Evolutionary conservation across 2,888 invertebrate genomes (phyloP), one percentile per base, ranked within the genome.

Genomic region (Machimus atricapillus): DNA sequence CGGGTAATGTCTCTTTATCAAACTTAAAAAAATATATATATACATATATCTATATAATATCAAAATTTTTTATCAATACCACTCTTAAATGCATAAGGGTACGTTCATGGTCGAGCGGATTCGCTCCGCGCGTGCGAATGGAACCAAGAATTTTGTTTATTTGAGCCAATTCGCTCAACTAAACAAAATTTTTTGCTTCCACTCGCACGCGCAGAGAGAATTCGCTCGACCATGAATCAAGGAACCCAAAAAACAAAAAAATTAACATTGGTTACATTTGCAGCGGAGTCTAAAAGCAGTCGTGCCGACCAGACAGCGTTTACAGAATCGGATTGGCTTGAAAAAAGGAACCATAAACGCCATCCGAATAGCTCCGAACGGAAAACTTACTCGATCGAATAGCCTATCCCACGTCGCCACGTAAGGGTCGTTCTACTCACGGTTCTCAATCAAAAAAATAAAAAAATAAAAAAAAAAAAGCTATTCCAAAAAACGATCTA

Each of bases 271-370:
- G 88, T 89, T 88, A 89, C 88, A 88, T 89, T 92, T 93, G 91
- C 92, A 93, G 93, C 92, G 91, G 91, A 93, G 93, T 91, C 90
- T 93, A 90, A 91, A 91, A 89, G 89, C 91, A 85, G 87, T 87
- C 31, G 56, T 89, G 87, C 82, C 88, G 66, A 88, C 89, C 86
- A 89, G 89, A 88, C 89, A 88, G 87, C 89, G 88, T 83, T 88
- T 90, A 89, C 85, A 79, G 88, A 90, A 90, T 89, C 89, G 89
- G 79, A 87, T 89, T 66, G 90, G 90, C 88, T 88, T 90, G 85
- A 90, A 89, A 88, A 90, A 90, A 82, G 91, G 91, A 88, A 89
- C 90, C 86, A 89, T 90, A 81, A 92, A 91, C 90, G 90, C 92
- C 40, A 89, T 92, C 85, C 92, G 92, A 83, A 89, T 92, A 87